Conservation (phyloP, 2,888 invertebrate genomes). For the Phorcus lineatus region DNA sequence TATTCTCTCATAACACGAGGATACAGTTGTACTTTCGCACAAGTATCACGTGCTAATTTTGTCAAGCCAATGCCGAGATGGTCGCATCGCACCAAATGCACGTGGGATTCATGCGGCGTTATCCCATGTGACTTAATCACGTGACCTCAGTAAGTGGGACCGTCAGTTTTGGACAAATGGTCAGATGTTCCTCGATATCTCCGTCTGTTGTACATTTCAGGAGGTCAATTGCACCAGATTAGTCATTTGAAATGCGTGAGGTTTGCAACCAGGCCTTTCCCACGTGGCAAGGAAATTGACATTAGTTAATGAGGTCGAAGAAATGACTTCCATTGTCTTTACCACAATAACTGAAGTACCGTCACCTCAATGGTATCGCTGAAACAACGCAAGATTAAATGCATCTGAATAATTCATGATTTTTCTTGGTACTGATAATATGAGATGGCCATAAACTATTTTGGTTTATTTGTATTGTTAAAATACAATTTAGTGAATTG, state of each 20-base stretch:
- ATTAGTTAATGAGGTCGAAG: background rate
- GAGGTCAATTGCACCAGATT: background rate
- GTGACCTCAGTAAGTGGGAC: background rate
- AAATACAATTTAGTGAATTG: too few species aligned
- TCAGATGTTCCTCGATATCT: background rate
- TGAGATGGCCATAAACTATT: too few species aligned
- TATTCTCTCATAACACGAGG: background rate
- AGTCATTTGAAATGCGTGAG: background rate
- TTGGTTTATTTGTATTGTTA: too few species aligned
- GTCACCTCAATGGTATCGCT: too few species aligned
- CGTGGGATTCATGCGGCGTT: conserved; percentile 1
- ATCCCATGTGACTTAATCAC: background rate
- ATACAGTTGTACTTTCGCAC: background rate
- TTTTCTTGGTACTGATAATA: too few species aligned
- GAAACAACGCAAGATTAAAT: too few species aligned
- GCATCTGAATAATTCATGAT: too few species aligned
- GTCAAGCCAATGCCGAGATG: too few species aligned
- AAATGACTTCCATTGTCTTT: background rate
- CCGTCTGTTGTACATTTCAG: background rate
- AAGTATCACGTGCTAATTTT: background rate
- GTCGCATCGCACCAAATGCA: background rate
- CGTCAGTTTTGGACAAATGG: background rate
- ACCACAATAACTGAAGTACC: background rate
- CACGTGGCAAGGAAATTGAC: background rate
- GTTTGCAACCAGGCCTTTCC: background rate